A percentile compares a stretch with the other conserved stretches of the same genome.
phyloP scores from a whole-genome alignment of 2,797 vertebrate genomes.

The Gouania willdenowi region DNA sequence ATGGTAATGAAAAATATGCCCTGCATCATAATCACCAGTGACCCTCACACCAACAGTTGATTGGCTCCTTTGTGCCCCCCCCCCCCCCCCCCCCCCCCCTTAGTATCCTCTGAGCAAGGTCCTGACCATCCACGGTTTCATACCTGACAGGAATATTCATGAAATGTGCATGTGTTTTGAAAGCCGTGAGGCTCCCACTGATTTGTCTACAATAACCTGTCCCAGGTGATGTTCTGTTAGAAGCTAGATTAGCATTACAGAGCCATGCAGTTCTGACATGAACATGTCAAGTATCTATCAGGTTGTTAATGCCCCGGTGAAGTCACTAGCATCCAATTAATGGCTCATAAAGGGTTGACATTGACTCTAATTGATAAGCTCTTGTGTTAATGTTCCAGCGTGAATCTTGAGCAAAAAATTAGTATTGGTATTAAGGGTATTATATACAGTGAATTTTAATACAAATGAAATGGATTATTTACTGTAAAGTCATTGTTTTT shows the following conservation, averaged over 20 bases:
- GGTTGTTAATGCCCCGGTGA: constrained; percentile 14
- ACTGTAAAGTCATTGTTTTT: too few species aligned
- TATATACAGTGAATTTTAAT: too few species aligned
- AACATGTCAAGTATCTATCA: constrained; percentile 10
- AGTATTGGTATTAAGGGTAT: too few species aligned
- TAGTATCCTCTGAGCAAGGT: constrained; percentile 57
- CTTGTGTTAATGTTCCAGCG: constrained; percentile 2
- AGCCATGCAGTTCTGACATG: constrained; percentile 37
- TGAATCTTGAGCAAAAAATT: too few species aligned
- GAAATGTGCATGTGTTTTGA: constrained; percentile 31
- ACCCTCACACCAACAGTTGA: constrained; percentile 44
- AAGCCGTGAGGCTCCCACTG: constrained; percentile 32
- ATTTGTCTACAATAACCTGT: constrained; percentile 43
- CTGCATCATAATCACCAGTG: constrained; percentile 63
- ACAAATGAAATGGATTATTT: too few species aligned
- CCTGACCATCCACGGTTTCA: constrained; percentile 38
- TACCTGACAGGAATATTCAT: constrained; percentile 69
- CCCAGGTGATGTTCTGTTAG: constrained; percentile 2
- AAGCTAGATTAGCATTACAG: too few species aligned
- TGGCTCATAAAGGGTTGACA: constrained; percentile 13
- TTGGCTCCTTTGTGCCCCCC: constrained; percentile 54
- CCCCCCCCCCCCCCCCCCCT: too few species aligned
- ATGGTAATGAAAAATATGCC: constrained; percentile 56
- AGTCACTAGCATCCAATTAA: constrained; percentile 12
- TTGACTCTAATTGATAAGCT: constrained; percentile 11